Evolutionary conservation across 2,113 vertebrate species (phyloP).

Genomic region (Ptychochromis oligacanthus): DNA sequence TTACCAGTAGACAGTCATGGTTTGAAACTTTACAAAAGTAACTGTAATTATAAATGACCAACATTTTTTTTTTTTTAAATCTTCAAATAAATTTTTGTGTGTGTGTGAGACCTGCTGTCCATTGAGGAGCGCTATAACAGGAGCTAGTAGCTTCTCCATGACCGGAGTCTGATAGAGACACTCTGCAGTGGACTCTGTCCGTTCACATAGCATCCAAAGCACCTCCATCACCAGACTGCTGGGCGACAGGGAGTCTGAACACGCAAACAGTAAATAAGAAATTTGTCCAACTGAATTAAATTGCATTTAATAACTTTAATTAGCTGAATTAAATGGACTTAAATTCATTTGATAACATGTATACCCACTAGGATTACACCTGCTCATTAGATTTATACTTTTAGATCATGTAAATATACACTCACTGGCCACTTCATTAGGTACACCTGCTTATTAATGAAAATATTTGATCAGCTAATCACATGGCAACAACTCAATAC

Average conservation of each 20-base stretch:
- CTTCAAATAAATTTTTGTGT: background rate
- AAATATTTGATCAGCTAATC: no score
- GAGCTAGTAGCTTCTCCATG: conserved; percentile 84
- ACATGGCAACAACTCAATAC: no score
- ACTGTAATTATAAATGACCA: background rate
- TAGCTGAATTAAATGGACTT: background rate
- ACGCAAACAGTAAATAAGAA: background rate
- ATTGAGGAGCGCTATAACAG: conserved; percentile 82
- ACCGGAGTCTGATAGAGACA: conserved; percentile 84
- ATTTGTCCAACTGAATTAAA: background rate
- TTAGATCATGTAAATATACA: background rate
- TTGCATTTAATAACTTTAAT: background rate
- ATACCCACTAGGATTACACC: background rate
- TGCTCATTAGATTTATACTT: background rate
- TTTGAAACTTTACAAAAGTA: background rate
- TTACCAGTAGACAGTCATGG: background rate
- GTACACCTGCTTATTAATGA: no score
- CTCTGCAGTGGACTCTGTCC: conserved; percentile 85
- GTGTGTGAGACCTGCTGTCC: conserved; percentile 83
- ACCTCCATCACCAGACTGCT: conserved; percentile 87
- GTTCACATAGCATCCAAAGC: conserved; percentile 88
- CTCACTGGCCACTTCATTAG: background rate
- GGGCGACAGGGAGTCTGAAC: conserved; percentile 86
- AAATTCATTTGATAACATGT: background rate
- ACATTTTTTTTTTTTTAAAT: background rate